Conservation (phyloP, 1,140 invertebrate genomes). For the Drosophila trapezifrons region DNA sequence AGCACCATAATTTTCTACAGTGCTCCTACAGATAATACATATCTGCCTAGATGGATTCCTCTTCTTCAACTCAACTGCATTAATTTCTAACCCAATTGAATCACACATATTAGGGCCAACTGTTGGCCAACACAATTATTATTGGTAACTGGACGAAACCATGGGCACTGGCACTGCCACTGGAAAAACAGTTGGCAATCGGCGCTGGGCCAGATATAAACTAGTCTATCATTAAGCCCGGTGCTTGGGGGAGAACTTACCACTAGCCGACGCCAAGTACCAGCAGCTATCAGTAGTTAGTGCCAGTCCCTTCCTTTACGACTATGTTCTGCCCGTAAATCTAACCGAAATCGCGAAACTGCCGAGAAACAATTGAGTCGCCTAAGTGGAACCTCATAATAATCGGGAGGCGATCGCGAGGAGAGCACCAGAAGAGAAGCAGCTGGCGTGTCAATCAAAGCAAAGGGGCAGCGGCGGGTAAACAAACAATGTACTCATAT, state of each 20-base stretch:
- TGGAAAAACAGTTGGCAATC: slow-evolving; percentile 48
- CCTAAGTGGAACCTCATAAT: slow-evolving; percentile 54
- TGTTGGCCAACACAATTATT: slow-evolving; percentile 5
- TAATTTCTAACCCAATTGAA: neutral
- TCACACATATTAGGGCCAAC: slow-evolving; percentile 16
- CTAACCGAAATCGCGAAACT: slow-evolving; percentile 17
- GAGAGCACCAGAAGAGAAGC: slow-evolving; percentile 23
- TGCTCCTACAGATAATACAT: neutral
- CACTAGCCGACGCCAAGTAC: slow-evolving; percentile 30
- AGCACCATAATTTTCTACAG: neutral
- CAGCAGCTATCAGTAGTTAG: slow-evolving; percentile 32
- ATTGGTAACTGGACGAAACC: slow-evolving; percentile 21
- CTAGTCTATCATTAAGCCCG: slow-evolving; percentile 8
- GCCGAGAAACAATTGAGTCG: slow-evolving; percentile 37
- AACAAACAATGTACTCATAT: slow-evolving; percentile 61
- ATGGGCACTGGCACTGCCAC: slow-evolving; percentile 1
- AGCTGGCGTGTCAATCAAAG: slow-evolving; percentile 72
- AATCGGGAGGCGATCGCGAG: slow-evolving; percentile 27
- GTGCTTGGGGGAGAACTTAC: slow-evolving; percentile 40
- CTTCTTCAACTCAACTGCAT: neutral
- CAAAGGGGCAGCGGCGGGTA: slow-evolving; percentile 7
- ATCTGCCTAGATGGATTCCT: neutral
- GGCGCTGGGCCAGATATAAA: neutral
- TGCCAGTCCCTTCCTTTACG: slow-evolving; percentile 23
- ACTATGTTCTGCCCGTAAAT: slow-evolving; percentile 13